These are phyloP conservation scores for Belgica antarctica DNA, from an alignment of 2,888 invertebrate genomes.

Conservation along the genomic window DNA sequence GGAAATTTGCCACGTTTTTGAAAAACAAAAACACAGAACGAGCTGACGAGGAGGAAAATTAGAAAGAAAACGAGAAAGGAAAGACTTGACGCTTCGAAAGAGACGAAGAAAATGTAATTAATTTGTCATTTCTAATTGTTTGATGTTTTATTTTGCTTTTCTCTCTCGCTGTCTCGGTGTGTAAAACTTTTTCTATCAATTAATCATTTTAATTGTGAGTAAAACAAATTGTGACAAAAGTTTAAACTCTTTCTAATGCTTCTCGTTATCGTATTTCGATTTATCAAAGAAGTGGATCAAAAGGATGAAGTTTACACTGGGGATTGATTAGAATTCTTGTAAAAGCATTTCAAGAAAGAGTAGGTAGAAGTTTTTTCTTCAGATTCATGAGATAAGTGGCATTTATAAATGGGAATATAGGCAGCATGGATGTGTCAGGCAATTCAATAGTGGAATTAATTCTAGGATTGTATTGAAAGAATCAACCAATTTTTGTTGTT, in stretches of 20 bases:
- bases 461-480: too few relatives aligned
- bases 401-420: too few relatives aligned
- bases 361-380: too few relatives aligned
- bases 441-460: too few relatives aligned
- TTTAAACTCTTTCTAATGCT: conserved; percentile 24
- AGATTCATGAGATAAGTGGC: too few relatives aligned
- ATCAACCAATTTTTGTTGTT: too few relatives aligned
- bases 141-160: conserved; percentile 28
- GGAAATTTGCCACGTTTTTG: conserved; percentile 2
- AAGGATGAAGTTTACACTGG: too few relatives aligned
- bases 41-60: not conserved
- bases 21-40: not conserved
- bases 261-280: conserved; percentile 10
- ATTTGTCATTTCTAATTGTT: conserved; percentile 44
- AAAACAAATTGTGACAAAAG: conserved; percentile 15
- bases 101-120: conserved; percentile 38
- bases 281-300: not conserved
- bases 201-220: conserved; percentile 39
- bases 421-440: too few relatives aligned
- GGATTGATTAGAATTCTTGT: too few relatives aligned
- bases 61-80: not conserved
- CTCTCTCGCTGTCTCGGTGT: conserved; percentile 1
- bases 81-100: not conserved
- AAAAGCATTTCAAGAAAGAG: too few relatives aligned
- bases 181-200: conserved; percentile 42